Percentiles rank a stretch among this genome's conserved stretches.
Conservation (phyloP, 2,113 vertebrate genomes). For the Physeter macrocephalus region DNA sequence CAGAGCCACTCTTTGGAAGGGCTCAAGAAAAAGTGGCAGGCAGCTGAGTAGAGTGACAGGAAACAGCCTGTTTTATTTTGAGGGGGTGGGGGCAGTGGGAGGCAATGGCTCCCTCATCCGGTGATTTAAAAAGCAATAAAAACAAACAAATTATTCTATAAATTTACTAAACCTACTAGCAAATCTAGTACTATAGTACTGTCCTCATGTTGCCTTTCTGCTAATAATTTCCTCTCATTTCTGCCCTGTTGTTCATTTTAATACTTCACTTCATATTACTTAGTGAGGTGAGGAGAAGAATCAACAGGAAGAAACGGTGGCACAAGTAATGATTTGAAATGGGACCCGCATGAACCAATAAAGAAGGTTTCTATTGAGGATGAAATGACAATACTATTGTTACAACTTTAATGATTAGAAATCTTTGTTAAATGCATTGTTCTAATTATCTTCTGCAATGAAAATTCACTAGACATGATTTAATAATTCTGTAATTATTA, state of each 20-base stretch:
- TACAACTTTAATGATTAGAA: neutral
- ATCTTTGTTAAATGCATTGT: neutral
- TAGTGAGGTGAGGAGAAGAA: neutral
- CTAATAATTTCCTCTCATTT: slow-evolving; percentile 10
- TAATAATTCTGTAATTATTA: neutral
- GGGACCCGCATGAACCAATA: neutral
- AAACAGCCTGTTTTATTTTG: neutral
- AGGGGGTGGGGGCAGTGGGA: neutral
- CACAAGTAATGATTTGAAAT: neutral
- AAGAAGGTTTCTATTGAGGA: neutral
- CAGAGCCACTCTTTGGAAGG: neutral
- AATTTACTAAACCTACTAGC: neutral
- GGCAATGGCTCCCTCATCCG: neutral
- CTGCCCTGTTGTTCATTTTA: neutral
- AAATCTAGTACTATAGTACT: neutral
- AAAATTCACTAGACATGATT: neutral
- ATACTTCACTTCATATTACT: neutral
- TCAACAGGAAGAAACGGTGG: neutral
- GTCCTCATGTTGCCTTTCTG: neutral
- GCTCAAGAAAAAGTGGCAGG: neutral
- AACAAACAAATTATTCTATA: neutral
- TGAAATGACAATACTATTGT: neutral
- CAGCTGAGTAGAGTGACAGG: neutral
- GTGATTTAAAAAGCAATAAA: neutral
- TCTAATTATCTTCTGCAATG: neutral